Base-by-base conservation (phyloP, 1,140 invertebrate genomes). In the Chrysomallon squamiferum region DNA sequence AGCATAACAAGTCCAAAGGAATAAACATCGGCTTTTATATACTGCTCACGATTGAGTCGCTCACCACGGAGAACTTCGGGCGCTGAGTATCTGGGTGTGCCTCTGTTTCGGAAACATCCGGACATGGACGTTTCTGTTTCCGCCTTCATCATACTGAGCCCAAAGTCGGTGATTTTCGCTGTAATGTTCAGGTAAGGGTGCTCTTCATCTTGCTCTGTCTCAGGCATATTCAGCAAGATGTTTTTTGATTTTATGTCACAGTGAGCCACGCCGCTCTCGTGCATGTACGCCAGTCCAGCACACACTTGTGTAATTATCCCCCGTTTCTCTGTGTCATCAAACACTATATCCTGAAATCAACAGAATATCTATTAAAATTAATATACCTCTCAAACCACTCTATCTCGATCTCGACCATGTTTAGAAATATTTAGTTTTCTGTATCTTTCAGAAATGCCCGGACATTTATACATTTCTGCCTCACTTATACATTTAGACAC, bases 91-190 rank as follows among this genome's bases (percentile, higher is more conserved):
- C 67, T 65, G 27, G 73, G 71, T 7, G 67, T 75, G 13, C 73
- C 67, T 11, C 57, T 49, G 50, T 71, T 65, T 13, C 43, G 35
- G 1, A 41, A 50, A 29, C 13, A 13, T 0, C 32, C 32, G 11
- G 62, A 56, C 13, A 35, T 33, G 20, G 69, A 71, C 2, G 62
- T 38, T n/a, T 71, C 69, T 3, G 65, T 41, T 33, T 69, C 52
- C 29, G 60, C 52, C 43, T 58, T 75, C 33, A 69, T 69, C 64
- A 73, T 65, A 29, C 74, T 73, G 2, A 73, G 58, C 1, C 74
- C 71, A 65, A 75, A 75, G 52, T 75, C 71, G 15, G 74, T 63
- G n/a, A 75, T 63, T 33, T 75, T 75, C 3, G 57, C 73, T 29
- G 54, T 29, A 15, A 52, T 35, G 2, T 41, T 38, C 15, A 5